Percentiles rank a stretch among this genome's conserved stretches.
Conservation (phyloP, 2,797 vertebrate species). For the Sitta carolinensis region DNA sequence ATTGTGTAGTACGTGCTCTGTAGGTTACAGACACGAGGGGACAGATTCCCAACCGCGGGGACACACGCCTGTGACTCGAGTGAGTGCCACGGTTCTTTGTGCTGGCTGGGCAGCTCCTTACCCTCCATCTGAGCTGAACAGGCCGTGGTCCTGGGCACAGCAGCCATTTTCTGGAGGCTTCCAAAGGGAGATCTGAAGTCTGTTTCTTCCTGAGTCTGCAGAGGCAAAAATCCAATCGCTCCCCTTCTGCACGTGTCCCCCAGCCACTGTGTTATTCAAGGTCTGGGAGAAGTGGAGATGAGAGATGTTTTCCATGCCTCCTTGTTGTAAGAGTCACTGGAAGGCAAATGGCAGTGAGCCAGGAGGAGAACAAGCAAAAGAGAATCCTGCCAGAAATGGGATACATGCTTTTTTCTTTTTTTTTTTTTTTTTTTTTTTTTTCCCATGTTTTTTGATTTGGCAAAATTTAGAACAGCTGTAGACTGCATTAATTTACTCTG, state of each 20-base stretch:
- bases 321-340: slow-evolving; percentile 52
- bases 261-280: not conserved
- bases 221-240: not conserved
- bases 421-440: not conserved
- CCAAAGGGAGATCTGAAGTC: not conserved
- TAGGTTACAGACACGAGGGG: not conserved
- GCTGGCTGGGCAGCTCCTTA: not conserved
- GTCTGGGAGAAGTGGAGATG: slow-evolving; percentile 18
- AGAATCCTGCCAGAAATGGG: slow-evolving; percentile 43
- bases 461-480: slow-evolving; percentile 61
- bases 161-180: not conserved
- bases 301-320: slow-evolving; percentile 45
- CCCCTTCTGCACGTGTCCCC: not conserved
- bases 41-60: accelerated
- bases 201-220: not conserved
- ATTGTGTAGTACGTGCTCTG: not conserved
- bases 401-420: not conserved
- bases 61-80: accelerated
- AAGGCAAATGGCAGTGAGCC: slow-evolving; percentile 62
- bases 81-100: accelerated
- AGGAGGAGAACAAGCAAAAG: slow-evolving; percentile 45
- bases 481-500: slow-evolving; percentile 36
- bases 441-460: not conserved
- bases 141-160: not conserved
- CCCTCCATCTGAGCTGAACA: not conserved